Conservation (phyloP, 64 coral and sea anemone genomes). For the Montipora capricornis region DNA sequence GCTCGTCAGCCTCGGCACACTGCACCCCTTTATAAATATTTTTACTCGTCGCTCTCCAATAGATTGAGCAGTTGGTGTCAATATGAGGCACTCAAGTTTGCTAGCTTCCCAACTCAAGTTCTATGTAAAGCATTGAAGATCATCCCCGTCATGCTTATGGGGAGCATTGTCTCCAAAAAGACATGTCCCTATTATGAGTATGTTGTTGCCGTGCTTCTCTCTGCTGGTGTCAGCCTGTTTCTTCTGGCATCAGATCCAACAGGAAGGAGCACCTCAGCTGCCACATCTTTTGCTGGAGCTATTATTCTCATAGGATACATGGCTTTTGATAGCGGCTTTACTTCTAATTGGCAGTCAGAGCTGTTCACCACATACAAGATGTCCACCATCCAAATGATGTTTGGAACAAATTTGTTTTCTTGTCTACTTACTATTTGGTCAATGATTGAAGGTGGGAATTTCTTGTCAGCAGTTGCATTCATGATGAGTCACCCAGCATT, state of each 20-base stretch:
- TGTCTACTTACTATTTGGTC: conserved; percentile 95
- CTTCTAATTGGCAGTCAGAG: conserved; percentile 98
- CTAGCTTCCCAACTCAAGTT: conserved; percentile 96
- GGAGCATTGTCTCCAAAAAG: conserved; percentile 89
- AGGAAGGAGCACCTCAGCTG: conserved; percentile 64
- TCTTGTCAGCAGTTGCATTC: conserved; percentile 80
- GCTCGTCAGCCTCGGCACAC: conserved; percentile 88
- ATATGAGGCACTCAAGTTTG: conserved; percentile 97
- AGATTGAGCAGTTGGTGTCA: conserved; percentile 98
- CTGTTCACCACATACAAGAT: conserved; percentile 90
- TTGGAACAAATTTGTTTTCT: conserved; percentile 96
- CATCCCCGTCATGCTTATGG: conserved; percentile 99
- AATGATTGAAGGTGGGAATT: conserved; percentile 83
- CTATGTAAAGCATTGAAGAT: conserved; percentile 95
- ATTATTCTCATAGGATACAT: conserved; percentile 94
- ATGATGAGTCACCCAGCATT: conserved; percentile 73
- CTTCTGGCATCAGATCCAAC: conserved; percentile 75
- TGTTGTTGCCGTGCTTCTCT: conserved; percentile 88
- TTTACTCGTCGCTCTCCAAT: conserved; percentile 94
- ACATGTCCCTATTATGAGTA: conserved; percentile 95
- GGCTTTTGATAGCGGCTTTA: conserved; percentile 95
- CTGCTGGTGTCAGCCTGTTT: conserved; percentile 91
- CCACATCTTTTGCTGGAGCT: conserved; percentile 88
- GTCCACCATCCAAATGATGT: conserved; percentile 99
- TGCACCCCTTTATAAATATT: conserved; percentile 94